Evolutionary conservation across 2,888 invertebrate species (phyloP).

Genomic region (Eristalis tenax): DNA sequence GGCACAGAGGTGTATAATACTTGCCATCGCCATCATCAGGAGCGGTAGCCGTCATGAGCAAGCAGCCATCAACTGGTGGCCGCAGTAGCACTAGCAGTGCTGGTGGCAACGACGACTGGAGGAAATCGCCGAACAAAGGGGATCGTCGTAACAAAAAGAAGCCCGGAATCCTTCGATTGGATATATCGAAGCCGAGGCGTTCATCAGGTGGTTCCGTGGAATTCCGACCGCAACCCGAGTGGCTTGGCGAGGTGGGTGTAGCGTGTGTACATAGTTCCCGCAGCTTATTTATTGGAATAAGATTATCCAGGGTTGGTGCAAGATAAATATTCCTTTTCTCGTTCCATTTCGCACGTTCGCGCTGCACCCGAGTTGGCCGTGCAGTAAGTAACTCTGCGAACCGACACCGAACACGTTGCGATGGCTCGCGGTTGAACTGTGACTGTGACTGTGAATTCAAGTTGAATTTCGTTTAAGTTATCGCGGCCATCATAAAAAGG

Average conservation of each 20-base stretch:
- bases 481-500: background rate
- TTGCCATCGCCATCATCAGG: slow-evolving; percentile 1
- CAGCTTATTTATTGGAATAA: slow-evolving; percentile 52
- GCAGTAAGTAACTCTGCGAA: background rate
- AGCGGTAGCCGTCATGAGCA: slow-evolving; percentile 43
- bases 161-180: slow-evolving; percentile 82
- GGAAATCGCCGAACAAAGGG: slow-evolving; percentile 22
- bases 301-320: slow-evolving; percentile 12
- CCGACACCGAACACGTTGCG: background rate
- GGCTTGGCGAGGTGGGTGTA: slow-evolving; percentile 76
- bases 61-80: slow-evolving; percentile 65
- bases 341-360: slow-evolving; percentile 34
- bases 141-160: slow-evolving; percentile 73
- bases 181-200: slow-evolving; percentile 81
- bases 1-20: slow-evolving; percentile 28
- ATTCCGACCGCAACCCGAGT: slow-evolving; percentile 78
- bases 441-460: background rate
- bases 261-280: slow-evolving; percentile 37
- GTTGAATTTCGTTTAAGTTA: background rate
- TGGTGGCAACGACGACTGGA: slow-evolving; percentile 24
- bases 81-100: background rate
- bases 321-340: slow-evolving; percentile 23
- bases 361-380: background rate
- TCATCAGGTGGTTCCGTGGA: slow-evolving; percentile 82
- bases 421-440: background rate